phyloP scores from a whole-genome alignment of 2,888 invertebrate genomes.

The Nomada lathburiana region DNA sequence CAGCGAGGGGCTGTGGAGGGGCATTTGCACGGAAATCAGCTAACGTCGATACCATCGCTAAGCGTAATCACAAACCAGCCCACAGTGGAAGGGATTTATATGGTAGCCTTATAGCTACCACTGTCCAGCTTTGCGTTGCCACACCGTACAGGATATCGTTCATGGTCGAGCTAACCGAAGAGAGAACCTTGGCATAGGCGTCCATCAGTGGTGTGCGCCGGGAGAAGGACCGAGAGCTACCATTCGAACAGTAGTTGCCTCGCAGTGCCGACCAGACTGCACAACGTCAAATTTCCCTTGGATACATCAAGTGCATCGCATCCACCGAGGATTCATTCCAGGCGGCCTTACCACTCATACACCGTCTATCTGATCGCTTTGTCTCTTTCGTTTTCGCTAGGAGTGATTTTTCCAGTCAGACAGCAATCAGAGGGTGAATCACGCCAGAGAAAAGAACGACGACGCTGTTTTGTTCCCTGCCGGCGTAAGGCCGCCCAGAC shows the following conservation, averaged over 20 bases:
- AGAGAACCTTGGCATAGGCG: constrained; percentile 44
- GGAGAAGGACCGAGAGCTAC: constrained; percentile 14
- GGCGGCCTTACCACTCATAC: not conserved
- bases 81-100: constrained; percentile 43
- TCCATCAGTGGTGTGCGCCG: constrained; percentile 29
- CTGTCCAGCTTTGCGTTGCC: constrained; percentile 36
- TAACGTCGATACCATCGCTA: constrained; percentile 12
- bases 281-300: not conserved
- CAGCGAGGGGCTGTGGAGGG: not conserved
- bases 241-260: constrained; percentile 29
- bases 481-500: not conserved
- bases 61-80: constrained; percentile 22
- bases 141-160: constrained; percentile 42
- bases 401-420: too few relatives aligned
- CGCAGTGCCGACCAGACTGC: constrained; percentile 10
- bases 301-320: not conserved
- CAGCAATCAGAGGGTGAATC: too few relatives aligned
- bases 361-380: too few relatives aligned
- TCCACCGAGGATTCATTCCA: not conserved
- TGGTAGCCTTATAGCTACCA: constrained; percentile 22
- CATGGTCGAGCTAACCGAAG: constrained; percentile 30
- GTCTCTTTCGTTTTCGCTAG: too few relatives aligned
- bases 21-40: constrained; percentile 2
- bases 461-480: not conserved
- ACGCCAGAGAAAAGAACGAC: not conserved